Evolutionary conservation across 2,797 vertebrate genomes (phyloP).

Genomic region (Alfaro cultratus): DNA sequence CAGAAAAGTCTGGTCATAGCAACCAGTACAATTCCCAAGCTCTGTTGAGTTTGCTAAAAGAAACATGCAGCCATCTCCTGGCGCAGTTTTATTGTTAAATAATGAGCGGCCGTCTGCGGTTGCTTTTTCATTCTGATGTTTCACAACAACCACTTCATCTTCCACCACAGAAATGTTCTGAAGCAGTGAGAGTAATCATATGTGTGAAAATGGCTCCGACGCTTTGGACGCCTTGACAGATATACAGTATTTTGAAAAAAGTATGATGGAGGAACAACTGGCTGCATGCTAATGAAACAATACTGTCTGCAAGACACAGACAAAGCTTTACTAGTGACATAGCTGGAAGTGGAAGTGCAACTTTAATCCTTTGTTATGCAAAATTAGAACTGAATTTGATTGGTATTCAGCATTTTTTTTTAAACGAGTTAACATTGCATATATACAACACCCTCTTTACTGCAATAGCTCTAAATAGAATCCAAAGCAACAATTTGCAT

Average conservation of each 20-base stretch:
- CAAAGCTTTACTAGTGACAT: background rate
- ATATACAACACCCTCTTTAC: background rate
- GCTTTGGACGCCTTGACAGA: slow-evolving; percentile 8
- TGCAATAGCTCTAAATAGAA: background rate
- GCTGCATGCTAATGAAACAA: slow-evolving; percentile 31
- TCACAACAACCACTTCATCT: slow-evolving; percentile 22
- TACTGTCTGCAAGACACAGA: slow-evolving; percentile 22
- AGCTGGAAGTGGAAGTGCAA: background rate
- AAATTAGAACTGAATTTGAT: background rate
- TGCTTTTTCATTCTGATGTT: slow-evolving; percentile 5
- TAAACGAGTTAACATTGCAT: background rate
- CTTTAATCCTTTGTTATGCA: background rate
- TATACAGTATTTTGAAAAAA: background rate
- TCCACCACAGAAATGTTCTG: background rate
- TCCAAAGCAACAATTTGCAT: background rate
- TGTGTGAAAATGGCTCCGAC: slow-evolving; percentile 36
- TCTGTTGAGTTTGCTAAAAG: background rate
- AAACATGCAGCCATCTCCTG: background rate
- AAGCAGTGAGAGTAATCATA: slow-evolving; percentile 32
- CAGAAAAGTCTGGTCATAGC: background rate
- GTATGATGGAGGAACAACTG: background rate
- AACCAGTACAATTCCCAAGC: background rate
- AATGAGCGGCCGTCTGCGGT: slow-evolving; percentile 17
- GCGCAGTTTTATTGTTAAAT: slow-evolving; percentile 8
- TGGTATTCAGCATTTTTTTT: background rate